Evolutionary conservation across 1,140 invertebrate species (phyloP).

Genomic region (Coptotermes formosanus): DNA sequence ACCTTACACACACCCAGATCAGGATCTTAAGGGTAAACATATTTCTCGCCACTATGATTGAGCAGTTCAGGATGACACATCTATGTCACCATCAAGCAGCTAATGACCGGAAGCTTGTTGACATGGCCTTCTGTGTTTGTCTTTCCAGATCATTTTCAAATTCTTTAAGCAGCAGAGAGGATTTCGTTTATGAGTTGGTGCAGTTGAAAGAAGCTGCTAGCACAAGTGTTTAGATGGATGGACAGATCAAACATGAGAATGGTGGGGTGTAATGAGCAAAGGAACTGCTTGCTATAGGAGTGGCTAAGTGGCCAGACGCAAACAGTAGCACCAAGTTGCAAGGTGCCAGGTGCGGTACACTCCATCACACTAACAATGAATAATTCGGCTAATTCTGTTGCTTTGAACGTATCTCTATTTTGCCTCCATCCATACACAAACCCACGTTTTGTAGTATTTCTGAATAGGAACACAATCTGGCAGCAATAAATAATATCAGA

Average conservation of each 20-base stretch:
- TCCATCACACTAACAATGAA: no score
- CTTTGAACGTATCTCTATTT: no score
- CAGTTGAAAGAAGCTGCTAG: neutral
- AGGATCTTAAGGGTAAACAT: no score
- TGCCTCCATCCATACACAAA: no score
- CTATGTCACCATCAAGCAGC: neutral
- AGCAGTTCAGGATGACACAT: neutral
- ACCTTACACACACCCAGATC: no score
- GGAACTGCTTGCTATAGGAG: neutral
- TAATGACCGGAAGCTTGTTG: conserved; percentile 14
- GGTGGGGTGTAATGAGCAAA: neutral
- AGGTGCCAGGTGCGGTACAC: neutral
- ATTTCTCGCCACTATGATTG: neutral
- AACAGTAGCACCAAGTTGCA: neutral
- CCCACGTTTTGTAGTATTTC: no score
- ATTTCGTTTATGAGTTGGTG: neutral
- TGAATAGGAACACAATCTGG: no score
- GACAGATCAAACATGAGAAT: neutral
- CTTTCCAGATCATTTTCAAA: conserved; percentile 1
- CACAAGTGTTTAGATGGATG: neutral
- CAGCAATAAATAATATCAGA: no score
- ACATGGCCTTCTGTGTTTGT: neutral
- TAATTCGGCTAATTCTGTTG: no score
- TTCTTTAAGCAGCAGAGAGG: neutral
- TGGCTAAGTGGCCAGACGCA: neutral